Conservation (phyloP, 2,888 invertebrate species). For the Morpho helenor region DNA sequence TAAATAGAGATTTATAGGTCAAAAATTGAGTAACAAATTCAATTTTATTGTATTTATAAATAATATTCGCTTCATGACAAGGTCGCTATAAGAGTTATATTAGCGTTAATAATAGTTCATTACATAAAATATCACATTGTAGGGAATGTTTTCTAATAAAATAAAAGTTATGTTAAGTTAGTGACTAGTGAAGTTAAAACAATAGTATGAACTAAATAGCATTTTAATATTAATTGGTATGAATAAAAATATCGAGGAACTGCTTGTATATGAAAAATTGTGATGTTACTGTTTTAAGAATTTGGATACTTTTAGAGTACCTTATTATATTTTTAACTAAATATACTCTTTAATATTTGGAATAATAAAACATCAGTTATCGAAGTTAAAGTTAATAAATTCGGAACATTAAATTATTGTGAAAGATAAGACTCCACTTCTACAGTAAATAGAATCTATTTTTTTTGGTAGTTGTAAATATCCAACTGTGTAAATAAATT, state of each 20-base stretch:
- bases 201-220: conserved; percentile 12
- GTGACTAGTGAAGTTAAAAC: conserved; percentile 2
- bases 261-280: conserved; percentile 33
- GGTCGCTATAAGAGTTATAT: conserved; percentile 2
- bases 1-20: too few relatives aligned
- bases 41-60: too few relatives aligned
- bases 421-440: conserved; percentile 2
- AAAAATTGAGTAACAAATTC: too few relatives aligned
- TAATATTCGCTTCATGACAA: background rate
- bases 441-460: conserved; percentile 8
- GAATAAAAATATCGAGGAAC: background rate
- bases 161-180: conserved; percentile 21
- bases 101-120: conserved; percentile 29
- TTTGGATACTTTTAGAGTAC: background rate
- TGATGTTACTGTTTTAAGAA: conserved; percentile 40
- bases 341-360: background rate
- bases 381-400: conserved; percentile 6
- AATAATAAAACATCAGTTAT: background rate
- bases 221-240: conserved; percentile 12
- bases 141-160: conserved; percentile 46
- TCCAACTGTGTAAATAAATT: conserved; percentile 6
- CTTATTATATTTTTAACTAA: conserved; percentile 3
- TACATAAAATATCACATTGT: conserved; percentile 70
- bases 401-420: conserved; percentile 5
- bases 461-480: conserved; percentile 6